Conservation (phyloP, 2,113 vertebrate genomes). For the Dipodomys merriami region DNA sequence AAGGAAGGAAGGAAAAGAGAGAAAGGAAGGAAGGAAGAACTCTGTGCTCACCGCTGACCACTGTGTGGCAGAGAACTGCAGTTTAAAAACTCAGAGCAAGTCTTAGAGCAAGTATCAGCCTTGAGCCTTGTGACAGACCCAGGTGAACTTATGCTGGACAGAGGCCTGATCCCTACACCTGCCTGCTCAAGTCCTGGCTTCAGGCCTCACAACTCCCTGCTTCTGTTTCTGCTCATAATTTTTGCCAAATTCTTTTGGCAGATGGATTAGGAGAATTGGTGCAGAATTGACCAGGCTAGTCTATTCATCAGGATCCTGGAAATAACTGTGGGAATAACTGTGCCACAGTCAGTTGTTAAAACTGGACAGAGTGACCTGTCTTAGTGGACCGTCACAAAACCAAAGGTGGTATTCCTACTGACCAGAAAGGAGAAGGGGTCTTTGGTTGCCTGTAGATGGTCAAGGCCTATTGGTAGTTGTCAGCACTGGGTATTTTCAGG, state of each 20-base stretch:
- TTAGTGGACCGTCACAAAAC: background rate
- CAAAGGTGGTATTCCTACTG: background rate
- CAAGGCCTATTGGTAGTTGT: background rate
- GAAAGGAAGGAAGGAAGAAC: background rate
- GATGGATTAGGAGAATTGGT: background rate
- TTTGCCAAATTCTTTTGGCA: background rate
- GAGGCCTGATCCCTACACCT: background rate
- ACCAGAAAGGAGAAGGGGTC: background rate
- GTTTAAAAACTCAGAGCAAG: background rate
- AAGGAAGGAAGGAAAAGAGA: too few species aligned
- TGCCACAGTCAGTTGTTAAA: background rate
- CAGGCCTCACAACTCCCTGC: background rate
- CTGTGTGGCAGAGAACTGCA: background rate
- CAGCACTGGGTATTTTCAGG: background rate
- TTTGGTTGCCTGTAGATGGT: background rate
- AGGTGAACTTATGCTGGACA: background rate
- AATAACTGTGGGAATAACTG: too few species aligned
- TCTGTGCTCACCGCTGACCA: background rate
- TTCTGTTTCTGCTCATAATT: background rate
- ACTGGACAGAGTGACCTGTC: background rate
- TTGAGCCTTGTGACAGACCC: background rate
- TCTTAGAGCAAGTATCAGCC: background rate
- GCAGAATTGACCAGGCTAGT: background rate
- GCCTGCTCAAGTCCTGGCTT: background rate
- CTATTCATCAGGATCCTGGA: background rate